A percentile compares a stretch with the other conserved stretches of the same genome.
phyloP scores from a whole-genome alignment of 1,140 invertebrate species.

The Schlechtendalia chinensis region DNA sequence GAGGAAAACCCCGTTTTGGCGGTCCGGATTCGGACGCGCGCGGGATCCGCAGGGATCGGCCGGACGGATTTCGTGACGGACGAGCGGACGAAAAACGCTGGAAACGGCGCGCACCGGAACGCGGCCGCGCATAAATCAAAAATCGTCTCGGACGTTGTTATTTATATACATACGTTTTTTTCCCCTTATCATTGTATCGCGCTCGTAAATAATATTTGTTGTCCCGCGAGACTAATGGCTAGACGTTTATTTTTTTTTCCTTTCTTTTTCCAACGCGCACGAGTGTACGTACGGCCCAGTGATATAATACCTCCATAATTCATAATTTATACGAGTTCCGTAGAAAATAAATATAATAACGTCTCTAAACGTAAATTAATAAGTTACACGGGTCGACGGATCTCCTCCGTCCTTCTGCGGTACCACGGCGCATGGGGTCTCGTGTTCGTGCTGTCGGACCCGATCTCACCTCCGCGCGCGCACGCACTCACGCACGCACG shows the following conservation, averaged over 20 bases:
- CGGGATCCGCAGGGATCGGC: too few species aligned
- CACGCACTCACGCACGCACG: too few species aligned
- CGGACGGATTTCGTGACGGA: too few species aligned
- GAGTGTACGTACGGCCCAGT: not conserved
- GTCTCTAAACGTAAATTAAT: constrained; percentile 27
- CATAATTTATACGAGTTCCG: constrained; percentile 15
- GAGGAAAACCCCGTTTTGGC: too few species aligned
- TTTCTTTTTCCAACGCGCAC: too few species aligned
- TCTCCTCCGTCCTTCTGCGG: not conserved
- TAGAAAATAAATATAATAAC: not conserved
- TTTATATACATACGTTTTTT: too few species aligned
- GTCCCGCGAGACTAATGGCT: constrained; percentile 17
- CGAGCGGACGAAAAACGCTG: too few species aligned
- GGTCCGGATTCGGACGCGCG: too few species aligned
- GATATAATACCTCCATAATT: constrained; percentile 16
- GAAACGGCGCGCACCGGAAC: not conserved
- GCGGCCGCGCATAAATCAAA: constrained; percentile 12
- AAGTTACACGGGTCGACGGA: not conserved
- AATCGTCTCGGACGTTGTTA: constrained; percentile 1
- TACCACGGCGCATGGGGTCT: not conserved
- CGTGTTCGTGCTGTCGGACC: not conserved
- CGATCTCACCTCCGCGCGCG: not conserved
- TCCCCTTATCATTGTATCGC: not conserved
- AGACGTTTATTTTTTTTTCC: not conserved
- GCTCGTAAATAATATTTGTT: constrained; percentile 16